These are phyloP conservation scores for Zeus faber DNA, from an alignment of 2,113 vertebrate genomes.

Conservation along the genomic window DNA sequence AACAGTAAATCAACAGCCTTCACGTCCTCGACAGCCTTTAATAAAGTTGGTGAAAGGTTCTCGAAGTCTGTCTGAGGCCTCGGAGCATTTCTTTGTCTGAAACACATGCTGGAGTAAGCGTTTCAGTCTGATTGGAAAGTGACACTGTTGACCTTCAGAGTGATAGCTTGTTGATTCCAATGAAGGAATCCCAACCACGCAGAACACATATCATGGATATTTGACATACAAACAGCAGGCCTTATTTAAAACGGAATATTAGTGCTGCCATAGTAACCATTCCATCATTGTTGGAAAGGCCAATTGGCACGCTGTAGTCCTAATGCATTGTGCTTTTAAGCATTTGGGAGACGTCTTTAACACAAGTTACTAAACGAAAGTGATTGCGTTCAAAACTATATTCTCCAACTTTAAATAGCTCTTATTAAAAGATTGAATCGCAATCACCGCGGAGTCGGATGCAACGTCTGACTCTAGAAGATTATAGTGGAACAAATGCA, in stretches of 20 bases:
- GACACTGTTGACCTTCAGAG: constrained; percentile 41
- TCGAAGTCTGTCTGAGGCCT: constrained; percentile 33
- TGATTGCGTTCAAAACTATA: no score
- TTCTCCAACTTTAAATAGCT: no score
- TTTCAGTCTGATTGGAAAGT: constrained; percentile 30
- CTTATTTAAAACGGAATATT: constrained; percentile 28
- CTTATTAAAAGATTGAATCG: no score
- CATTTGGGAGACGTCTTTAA: no score
- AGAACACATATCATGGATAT: constrained; percentile 33
- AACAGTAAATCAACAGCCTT: constrained; percentile 58
- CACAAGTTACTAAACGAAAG: no score
- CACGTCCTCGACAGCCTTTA: constrained; percentile 55
- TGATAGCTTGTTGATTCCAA: constrained; percentile 37
- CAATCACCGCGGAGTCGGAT: not conserved
- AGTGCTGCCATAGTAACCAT: constrained; percentile 16
- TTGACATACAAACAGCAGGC: constrained; percentile 35
- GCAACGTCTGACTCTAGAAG: not conserved
- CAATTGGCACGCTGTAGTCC: no score
- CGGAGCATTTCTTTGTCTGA: constrained; percentile 33
- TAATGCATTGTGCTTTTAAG: no score
- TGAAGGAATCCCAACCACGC: constrained; percentile 37
- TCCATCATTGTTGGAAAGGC: not conserved
- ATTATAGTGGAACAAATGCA: no score
- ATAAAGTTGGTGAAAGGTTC: constrained; percentile 55
- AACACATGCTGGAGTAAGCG: constrained; percentile 34